phyloP scores from a whole-genome alignment of 2,113 vertebrate species.

The Vanacampus margaritifer region DNA sequence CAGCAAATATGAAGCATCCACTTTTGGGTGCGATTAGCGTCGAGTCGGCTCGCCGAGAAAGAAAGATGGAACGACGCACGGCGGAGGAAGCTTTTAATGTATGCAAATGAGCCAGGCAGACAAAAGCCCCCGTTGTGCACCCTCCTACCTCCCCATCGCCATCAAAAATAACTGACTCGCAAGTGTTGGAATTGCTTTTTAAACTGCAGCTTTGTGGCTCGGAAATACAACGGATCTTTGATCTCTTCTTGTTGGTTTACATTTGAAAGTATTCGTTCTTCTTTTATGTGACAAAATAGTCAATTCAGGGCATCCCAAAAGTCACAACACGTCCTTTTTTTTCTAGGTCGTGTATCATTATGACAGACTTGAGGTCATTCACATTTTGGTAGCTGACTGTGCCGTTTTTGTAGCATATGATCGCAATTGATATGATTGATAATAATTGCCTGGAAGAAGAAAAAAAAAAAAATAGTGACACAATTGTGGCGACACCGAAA shows the following conservation, averaged over 20 bases:
- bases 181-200: background rate
- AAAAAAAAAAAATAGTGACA: too few species aligned
- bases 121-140: background rate
- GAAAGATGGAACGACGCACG: background rate
- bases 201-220: background rate
- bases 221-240: background rate
- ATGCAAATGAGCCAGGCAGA: conserved; percentile 1
- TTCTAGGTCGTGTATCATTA: too few species aligned
- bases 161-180: background rate
- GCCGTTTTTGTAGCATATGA: too few species aligned
- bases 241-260: too few species aligned
- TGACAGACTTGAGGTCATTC: too few species aligned
- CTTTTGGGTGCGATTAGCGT: background rate
- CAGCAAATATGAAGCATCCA: background rate
- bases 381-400: too few species aligned
- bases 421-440: too few species aligned
- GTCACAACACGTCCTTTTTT: too few species aligned
- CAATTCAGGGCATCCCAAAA: background rate
- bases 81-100: background rate
- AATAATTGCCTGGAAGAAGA: too few species aligned
- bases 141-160: background rate
- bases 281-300: background rate
- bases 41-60: background rate
- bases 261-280: too few species aligned
- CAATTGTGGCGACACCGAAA: too few species aligned